These are phyloP conservation scores for Lucifuga dentata DNA, from an alignment of 2,113 vertebrate genomes.

Conservation along the genomic window DNA sequence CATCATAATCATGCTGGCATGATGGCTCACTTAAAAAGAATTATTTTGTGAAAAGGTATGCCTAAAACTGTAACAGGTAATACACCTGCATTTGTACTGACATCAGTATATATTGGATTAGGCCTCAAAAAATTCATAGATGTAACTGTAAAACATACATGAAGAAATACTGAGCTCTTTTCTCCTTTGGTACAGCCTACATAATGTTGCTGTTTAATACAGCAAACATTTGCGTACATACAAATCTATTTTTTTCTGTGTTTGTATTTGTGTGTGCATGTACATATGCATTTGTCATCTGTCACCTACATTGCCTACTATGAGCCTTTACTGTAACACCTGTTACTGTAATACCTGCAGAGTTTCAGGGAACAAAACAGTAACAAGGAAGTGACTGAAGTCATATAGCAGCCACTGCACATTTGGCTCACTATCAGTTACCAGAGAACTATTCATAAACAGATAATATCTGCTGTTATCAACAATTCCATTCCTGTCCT, in stretches of 20 bases:
- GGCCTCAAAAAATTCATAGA: no score
- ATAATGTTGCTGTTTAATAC: not conserved
- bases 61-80: no score
- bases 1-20: no score
- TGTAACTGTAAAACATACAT: not conserved
- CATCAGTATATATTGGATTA: no score
- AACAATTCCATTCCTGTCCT: not conserved
- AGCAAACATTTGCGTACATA: constrained; percentile 28
- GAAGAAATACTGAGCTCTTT: not conserved
- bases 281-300: not conserved
- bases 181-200: not conserved
- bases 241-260: not conserved
- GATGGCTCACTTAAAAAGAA: no score
- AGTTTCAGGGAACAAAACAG: constrained; percentile 38
- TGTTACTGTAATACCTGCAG: not conserved
- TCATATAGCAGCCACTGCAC: constrained; percentile 13
- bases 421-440: not conserved
- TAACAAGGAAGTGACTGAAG: constrained; percentile 11
- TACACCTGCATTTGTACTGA: no score
- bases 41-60: no score
- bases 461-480: not conserved
- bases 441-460: not conserved
- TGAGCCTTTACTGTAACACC: not conserved
- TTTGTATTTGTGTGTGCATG: not conserved
- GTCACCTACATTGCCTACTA: not conserved